Base-by-base conservation (phyloP, 2,797 vertebrate genomes). In the Cichlasoma orientale region DNA sequence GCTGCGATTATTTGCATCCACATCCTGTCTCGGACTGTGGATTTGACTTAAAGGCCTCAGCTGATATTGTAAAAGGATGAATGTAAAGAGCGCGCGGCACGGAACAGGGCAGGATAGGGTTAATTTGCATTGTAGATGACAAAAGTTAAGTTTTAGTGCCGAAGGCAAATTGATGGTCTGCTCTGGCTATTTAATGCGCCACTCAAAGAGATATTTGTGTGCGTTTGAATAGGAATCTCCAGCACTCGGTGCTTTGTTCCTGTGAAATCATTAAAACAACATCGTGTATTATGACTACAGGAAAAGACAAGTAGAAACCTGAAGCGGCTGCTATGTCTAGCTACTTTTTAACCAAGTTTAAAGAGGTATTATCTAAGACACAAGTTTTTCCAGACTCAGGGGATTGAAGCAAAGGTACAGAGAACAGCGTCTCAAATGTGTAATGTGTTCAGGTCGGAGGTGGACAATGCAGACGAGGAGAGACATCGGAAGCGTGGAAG, bases 401-500 rank as follows among this genome's bases (percentile, higher is more conserved):
- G 2, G 23, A 27, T 13, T 4, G 12, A 14, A 14, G 12, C 41
- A 18, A 5, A 47, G 44, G 5, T 1, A 13, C 25, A 50, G 25
- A 50, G 63, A 68, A 25, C 14, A 47, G 41, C 16, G 41, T 47
- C 41, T 47, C 27, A 66, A 66, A 16, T 47, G 21, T 66, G 21
- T 52, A 0, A 2, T 77, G 69, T 77, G 38, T 83, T 4, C 83
- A 95, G 93, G 79, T 80, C 71, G 10, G 93, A 94, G 7, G 74
- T 56, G 56, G 94, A 95, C 71, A 86, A 92, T 91, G 94, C 84
- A 7, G 82, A 47, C 0, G 92, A 94, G 79, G 82, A 88, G 75
- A 90, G 84, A 33, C 85, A 61, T n/a, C 82, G 81, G 84, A 92
- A 93, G 79, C 72, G 56, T 4, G 92, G 78, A n/a, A 84, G 78